Conservation (phyloP, 2,888 invertebrate genomes). For the Melieria picta region DNA sequence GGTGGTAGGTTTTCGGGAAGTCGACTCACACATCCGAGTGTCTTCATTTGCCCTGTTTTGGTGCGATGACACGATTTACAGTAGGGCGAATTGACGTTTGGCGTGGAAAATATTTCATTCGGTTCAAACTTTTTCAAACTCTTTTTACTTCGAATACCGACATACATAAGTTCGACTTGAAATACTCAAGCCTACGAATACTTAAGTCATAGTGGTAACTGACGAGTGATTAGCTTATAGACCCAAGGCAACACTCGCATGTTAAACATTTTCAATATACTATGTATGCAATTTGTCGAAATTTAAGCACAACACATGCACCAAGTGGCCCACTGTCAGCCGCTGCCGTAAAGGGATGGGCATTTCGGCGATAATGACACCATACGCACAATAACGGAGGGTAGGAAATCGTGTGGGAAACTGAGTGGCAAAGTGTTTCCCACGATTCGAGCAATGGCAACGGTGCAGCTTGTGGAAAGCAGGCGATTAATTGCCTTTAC, state of each 20-base stretch:
- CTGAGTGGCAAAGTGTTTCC: conserved; percentile 66
- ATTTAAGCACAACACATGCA: conserved; percentile 34
- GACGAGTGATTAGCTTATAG: background rate
- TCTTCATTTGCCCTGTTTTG: conserved; percentile 10
- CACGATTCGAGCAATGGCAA: conserved; percentile 59
- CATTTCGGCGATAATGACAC: conserved; percentile 55
- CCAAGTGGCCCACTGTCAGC: conserved; percentile 53
- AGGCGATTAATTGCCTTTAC: conserved; percentile 46
- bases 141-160: background rate
- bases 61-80: conserved; percentile 48
- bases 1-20: conserved; percentile 56
- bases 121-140: background rate
- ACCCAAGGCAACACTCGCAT: background rate
- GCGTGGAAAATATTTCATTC: background rate
- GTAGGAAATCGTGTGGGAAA: conserved; percentile 66
- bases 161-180: background rate
- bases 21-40: conserved; percentile 28
- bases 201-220: background rate
- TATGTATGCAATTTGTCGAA: background rate
- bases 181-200: background rate
- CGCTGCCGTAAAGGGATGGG: conserved; percentile 32
- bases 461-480: conserved; percentile 47
- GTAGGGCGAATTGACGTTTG: conserved; percentile 45
- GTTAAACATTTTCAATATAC: too few relatives aligned
- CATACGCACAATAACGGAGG: conserved; percentile 46